These are phyloP conservation scores for Lepeophtheirus salmonis DNA, from an alignment of 1,140 invertebrate genomes.

Conservation along the genomic window DNA sequence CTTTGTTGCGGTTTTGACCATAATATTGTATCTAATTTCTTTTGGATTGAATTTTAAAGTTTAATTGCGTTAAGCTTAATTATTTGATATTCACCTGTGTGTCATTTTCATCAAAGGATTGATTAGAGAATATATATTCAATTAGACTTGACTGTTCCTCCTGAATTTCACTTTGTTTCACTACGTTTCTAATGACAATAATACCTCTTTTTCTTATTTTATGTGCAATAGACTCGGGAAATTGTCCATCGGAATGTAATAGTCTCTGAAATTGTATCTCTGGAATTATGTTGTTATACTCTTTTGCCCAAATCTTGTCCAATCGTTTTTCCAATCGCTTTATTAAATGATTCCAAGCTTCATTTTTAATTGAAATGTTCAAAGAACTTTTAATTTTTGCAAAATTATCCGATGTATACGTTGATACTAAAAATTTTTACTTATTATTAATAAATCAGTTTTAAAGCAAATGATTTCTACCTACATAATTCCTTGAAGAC, in stretches of 20 bases:
- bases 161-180: not conserved
- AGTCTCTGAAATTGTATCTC: not conserved
- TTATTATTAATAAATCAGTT: too few species aligned
- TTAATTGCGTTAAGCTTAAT: not conserved
- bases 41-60: not conserved
- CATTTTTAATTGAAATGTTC: not conserved
- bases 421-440: too few species aligned
- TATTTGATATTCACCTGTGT: not conserved
- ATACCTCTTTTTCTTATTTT: not conserved
- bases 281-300: not conserved
- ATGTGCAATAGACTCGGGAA: not conserved
- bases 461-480: too few species aligned
- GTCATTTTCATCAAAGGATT: not conserved
- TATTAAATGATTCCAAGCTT: not conserved
- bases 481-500: too few species aligned
- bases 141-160: not conserved
- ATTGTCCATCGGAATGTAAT: not conserved
- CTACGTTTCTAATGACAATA: not conserved
- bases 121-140: not conserved
- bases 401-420: not conserved
- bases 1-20: constrained; percentile 6
- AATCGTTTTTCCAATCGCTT: not conserved
- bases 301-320: not conserved
- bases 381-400: not conserved
- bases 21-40: constrained; percentile 29